phyloP scores from a whole-genome alignment of 2,113 vertebrate genomes.

The Anolis sagrei region DNA sequence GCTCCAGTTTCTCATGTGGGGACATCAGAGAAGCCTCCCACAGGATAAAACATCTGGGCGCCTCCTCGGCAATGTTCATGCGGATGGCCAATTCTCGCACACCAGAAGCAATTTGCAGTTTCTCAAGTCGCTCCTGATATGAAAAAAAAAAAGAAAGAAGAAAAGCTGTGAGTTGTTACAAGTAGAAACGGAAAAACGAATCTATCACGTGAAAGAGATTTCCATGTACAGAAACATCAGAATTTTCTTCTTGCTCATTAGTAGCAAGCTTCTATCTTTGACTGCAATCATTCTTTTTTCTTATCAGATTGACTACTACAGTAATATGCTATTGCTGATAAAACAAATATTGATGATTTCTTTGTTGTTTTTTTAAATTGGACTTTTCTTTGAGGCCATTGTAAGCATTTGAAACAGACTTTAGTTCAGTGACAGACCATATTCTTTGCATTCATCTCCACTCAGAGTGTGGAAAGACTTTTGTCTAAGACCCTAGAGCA shows the following conservation, averaged over 20 bases:
- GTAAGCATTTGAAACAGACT: constrained; percentile 12
- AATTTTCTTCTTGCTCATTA: not conserved
- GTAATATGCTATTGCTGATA: constrained; percentile 1
- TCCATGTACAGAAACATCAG: not conserved
- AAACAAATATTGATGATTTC: not conserved
- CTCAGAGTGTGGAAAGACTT: not conserved
- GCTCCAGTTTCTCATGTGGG: no score
- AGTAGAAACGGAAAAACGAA: not conserved
- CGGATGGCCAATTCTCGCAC: no score
- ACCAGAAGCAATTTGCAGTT: no score
- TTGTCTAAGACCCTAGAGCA: not conserved
- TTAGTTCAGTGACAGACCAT: not conserved
- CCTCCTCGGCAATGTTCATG: no score
- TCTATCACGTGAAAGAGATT: not conserved
- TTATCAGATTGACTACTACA: constrained; percentile 27
- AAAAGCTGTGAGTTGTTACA: not conserved
- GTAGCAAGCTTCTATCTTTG: not conserved
- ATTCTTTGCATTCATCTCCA: not conserved
- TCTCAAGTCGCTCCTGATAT: no score
- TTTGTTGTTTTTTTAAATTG: no score
- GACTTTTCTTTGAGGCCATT: not conserved
- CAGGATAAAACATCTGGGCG: no score
- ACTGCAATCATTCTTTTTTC: not conserved
- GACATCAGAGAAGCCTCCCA: no score
- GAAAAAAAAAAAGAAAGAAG: no score